phyloP scores from a whole-genome alignment of 2,797 vertebrate genomes.

The Limosa lapponica region DNA sequence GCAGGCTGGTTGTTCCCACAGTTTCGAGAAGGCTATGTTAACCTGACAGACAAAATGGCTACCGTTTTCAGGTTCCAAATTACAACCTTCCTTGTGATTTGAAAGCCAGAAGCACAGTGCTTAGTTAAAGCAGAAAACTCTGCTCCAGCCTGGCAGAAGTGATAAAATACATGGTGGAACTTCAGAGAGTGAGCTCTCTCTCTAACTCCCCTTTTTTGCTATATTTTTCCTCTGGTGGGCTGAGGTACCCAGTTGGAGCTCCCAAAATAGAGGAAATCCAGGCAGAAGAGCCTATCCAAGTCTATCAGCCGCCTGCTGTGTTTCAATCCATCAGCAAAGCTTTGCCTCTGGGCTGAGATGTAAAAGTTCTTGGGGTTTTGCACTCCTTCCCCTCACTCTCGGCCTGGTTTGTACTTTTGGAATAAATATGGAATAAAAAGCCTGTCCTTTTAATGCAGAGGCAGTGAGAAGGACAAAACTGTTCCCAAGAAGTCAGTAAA shows the following conservation, averaged over 20 bases:
- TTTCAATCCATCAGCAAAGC: not conserved
- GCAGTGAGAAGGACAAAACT: constrained; percentile 75
- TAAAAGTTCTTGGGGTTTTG: constrained; percentile 33
- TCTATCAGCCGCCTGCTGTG: constrained; percentile 19
- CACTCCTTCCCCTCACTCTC: not conserved
- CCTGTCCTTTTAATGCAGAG: constrained; percentile 64
- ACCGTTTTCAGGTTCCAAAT: constrained; percentile 3
- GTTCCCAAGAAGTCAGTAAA: constrained; percentile 78
- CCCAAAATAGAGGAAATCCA: constrained; percentile 51
- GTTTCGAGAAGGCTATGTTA: not conserved
- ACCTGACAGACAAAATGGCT: constrained; percentile 16
- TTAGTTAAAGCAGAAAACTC: constrained; percentile 17
- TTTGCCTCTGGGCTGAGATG: constrained; percentile 14
- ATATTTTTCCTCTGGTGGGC: constrained; percentile 39
- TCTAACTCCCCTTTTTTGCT: constrained; percentile 30
- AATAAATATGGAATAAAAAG: constrained; percentile 32
- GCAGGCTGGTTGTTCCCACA: not conserved
- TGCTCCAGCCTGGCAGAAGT: constrained; percentile 20
- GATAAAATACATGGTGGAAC: constrained; percentile 8
- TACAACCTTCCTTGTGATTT: not conserved
- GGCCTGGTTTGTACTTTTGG: constrained; percentile 34
- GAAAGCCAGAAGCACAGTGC: not conserved
- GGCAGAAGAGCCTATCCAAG: constrained; percentile 38
- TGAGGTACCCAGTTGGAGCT: constrained; percentile 43
- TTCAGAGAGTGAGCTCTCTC: not conserved